Percentiles rank a stretch among this genome's conserved stretches.
Evolutionary conservation across 2,888 invertebrate genomes (phyloP).

Genomic region (Limnephilus marmoratus): DNA sequence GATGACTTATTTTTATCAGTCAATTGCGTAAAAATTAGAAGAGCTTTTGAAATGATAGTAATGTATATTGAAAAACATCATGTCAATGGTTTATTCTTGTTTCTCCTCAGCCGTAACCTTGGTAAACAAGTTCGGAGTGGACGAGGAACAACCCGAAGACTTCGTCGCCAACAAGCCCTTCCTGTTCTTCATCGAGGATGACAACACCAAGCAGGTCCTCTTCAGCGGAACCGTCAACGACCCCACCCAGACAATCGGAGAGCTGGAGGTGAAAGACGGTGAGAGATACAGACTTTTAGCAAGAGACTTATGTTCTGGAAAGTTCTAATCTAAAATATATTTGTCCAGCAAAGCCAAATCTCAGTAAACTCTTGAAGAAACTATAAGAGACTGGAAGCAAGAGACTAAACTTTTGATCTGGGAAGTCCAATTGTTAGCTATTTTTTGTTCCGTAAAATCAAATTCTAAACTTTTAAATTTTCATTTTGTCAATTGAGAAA

Average conservation of each 20-base stretch:
- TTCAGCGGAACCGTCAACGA: conserved; percentile 86
- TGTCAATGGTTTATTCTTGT: background rate
- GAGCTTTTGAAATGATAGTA: no score
- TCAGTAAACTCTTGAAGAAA: background rate
- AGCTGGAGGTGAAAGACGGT: conserved; percentile 2
- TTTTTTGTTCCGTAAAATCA: no score
- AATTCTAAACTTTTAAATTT: no score
- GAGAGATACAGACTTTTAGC: background rate
- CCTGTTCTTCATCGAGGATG: conserved; percentile 88
- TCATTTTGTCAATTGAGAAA: no score
- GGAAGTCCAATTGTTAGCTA: no score
- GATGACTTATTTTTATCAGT: conserved; percentile 73
- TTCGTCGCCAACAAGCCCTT: conserved; percentile 87
- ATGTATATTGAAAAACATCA: background rate
- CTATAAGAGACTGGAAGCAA: no score
- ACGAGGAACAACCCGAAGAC: conserved; percentile 76
- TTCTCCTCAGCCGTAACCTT: conserved; percentile 79
- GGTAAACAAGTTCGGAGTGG: conserved; percentile 85
- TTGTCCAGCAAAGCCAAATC: background rate
- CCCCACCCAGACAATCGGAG: conserved; percentile 72
- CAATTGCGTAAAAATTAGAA: no score
- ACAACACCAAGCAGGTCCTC: conserved; percentile 83
- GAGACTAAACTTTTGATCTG: no score
- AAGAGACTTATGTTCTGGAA: background rate
- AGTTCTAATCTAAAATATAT: no score